Conservation (phyloP, 1,140 invertebrate species). For the Dinoponera quadriceps region DNA sequence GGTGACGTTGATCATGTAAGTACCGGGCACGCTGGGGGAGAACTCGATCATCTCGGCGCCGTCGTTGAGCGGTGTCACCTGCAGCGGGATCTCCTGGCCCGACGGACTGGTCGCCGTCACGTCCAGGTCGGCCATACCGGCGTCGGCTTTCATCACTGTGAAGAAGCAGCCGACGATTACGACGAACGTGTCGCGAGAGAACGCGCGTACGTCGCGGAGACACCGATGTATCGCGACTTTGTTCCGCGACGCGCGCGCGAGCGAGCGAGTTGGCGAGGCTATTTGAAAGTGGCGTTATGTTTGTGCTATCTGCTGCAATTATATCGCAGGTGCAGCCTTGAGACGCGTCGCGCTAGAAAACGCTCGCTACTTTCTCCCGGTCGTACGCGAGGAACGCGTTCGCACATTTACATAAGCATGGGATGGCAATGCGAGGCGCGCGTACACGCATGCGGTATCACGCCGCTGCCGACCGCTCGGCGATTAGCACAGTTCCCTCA, state of each 20-base stretch:
- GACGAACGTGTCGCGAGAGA: background rate
- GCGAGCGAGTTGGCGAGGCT: constrained; percentile 72
- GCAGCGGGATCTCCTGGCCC: constrained; percentile 94
- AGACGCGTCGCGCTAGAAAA: constrained; percentile 73
- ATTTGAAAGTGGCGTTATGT: constrained; percentile 81
- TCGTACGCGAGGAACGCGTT: background rate
- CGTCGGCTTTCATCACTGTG: constrained; percentile 94
- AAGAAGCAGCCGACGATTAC: constrained; percentile 64
- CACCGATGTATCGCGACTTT: constrained; percentile 21
- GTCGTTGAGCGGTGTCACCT: constrained; percentile 91
- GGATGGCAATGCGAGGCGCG: background rate
- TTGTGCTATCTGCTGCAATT: constrained; percentile 76
- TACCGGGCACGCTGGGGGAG: constrained; percentile 94
- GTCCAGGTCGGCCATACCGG: constrained; percentile 95
- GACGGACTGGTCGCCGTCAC: constrained; percentile 95
- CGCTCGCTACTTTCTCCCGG: constrained; percentile 77
- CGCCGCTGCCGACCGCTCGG: background rate
- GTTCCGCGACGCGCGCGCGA: constrained; percentile 50
- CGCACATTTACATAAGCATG: constrained; percentile 39
- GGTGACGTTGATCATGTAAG: constrained; percentile 94
- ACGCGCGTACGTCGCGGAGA: too few species aligned
- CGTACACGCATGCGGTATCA: background rate
- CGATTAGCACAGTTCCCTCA: constrained; percentile 5
- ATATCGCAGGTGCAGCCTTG: constrained; percentile 76
- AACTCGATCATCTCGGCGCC: constrained; percentile 93